phyloP scores from a whole-genome alignment of 2,888 invertebrate species.

The Tricholauxania praeusta region DNA sequence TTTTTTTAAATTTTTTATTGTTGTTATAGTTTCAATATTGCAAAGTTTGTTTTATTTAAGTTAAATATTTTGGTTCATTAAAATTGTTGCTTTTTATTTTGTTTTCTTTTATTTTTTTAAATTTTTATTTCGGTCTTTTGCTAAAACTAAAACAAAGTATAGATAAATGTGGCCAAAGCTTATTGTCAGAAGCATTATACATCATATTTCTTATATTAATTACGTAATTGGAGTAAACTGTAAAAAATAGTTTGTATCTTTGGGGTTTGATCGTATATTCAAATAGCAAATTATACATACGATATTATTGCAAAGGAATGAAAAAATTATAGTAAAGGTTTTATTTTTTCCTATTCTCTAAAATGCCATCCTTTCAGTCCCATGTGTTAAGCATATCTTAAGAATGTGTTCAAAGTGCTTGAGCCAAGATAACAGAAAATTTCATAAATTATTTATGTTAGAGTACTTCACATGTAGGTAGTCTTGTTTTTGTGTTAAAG shows the following conservation, averaged over 20 bases:
- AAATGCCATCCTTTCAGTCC: no score
- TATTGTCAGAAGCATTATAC: conserved; percentile 67
- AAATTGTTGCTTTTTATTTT: conserved; percentile 31
- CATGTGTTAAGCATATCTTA: no score
- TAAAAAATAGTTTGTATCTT: conserved; percentile 39
- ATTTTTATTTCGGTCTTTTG: no score
- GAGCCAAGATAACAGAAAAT: no score
- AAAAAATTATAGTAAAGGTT: no score
- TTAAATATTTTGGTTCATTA: conserved; percentile 35
- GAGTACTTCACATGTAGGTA: no score
- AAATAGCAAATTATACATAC: neutral
- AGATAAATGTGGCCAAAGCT: conserved; percentile 64
- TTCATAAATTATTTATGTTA: no score
- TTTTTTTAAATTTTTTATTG: conserved; percentile 25
- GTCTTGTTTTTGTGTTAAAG: no score
- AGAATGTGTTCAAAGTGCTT: no score
- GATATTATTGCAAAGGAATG: no score
- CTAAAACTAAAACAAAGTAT: conserved; percentile 24
- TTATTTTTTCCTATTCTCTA: no score
- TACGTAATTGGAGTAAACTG: conserved; percentile 38
- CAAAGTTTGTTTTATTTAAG: conserved; percentile 28
- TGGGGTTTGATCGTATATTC: neutral
- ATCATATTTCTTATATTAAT: conserved; percentile 49
- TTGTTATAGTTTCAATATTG: conserved; percentile 29
- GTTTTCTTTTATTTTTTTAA: conserved; percentile 38